These are phyloP conservation scores for Enteromius radiatus DNA, from an alignment of 2,797 vertebrate species.

Conservation along the genomic window DNA sequence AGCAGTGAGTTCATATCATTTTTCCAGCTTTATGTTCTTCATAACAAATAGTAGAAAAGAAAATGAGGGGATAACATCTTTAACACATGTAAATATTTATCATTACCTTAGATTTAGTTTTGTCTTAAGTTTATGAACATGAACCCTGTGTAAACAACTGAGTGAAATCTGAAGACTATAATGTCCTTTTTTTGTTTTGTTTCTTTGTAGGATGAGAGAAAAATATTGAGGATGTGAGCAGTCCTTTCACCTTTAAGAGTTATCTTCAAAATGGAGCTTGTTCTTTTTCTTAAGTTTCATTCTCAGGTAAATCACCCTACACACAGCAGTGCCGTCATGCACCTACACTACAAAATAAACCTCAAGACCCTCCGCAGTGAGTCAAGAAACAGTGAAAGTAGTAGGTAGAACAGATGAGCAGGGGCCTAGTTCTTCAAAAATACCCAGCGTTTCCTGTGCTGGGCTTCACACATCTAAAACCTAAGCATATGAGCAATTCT, in stretches of 20 bases:
- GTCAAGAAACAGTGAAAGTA: conserved; percentile 13
- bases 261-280: conserved; percentile 2
- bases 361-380: background rate
- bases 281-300: background rate
- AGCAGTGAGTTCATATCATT: conserved; percentile 23
- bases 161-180: background rate
- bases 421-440: conserved; percentile 28
- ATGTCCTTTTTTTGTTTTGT: background rate
- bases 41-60: background rate
- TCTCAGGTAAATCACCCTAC: conserved; percentile 30
- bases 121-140: background rate
- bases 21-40: background rate
- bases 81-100: background rate
- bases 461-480: conserved; percentile 26
- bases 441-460: conserved; percentile 23
- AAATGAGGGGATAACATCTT: background rate
- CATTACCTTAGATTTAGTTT: background rate
- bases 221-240: background rate
- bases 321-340: background rate
- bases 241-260: background rate
- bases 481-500: conserved; percentile 21
- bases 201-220: conserved; percentile 2
- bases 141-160: background rate
- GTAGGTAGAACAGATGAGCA: conserved; percentile 20
- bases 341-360: background rate